phyloP scores from a whole-genome alignment of 2,888 invertebrate species.

The Drosophila testacea region DNA sequence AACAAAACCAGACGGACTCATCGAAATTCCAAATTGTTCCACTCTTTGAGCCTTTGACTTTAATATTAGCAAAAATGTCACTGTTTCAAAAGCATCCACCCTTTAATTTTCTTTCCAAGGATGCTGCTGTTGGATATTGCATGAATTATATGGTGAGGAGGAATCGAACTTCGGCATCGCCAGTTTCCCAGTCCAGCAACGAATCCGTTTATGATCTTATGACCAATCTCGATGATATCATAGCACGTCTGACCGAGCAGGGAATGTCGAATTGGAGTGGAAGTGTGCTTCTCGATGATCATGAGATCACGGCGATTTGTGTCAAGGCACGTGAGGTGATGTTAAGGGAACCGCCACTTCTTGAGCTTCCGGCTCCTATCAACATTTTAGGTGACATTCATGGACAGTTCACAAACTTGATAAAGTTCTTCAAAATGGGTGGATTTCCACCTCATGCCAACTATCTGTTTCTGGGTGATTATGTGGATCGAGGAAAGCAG shows the following conservation, averaged over 20 bases:
- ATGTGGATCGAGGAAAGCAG: conserved; percentile 91
- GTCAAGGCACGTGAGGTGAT: conserved; percentile 98
- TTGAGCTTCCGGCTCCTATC: conserved; percentile 98
- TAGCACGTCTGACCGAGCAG: conserved; percentile 30
- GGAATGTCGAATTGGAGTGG: conserved; percentile 87
- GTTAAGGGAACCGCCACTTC: conserved; percentile 97
- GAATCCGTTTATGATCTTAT: conserved; percentile 18
- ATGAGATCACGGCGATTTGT: conserved; percentile 97
- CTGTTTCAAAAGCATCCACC: conserved; percentile 6
- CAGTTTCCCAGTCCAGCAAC: neutral
- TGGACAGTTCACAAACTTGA: conserved; percentile 98
- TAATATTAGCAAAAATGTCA: conserved; percentile 23
- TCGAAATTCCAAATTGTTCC: conserved; percentile 52
- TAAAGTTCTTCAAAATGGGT: conserved; percentile 98
- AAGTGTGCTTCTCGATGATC: conserved; percentile 98
- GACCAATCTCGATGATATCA: conserved; percentile 46
- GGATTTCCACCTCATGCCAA: conserved; percentile 99
- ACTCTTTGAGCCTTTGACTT: conserved; percentile 15
- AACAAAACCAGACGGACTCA: conserved; percentile 2
- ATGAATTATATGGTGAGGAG: conserved; percentile 31
- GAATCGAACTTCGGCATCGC: neutral
- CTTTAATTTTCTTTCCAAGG: conserved; percentile 4
- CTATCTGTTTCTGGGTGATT: conserved; percentile 97
- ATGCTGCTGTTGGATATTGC: conserved; percentile 25
- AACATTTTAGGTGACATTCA: conserved; percentile 99